Percentiles rank a stretch among this genome's conserved stretches.
phyloP scores from a whole-genome alignment of 2,888 invertebrate genomes.

The Drosophila longiperda region DNA sequence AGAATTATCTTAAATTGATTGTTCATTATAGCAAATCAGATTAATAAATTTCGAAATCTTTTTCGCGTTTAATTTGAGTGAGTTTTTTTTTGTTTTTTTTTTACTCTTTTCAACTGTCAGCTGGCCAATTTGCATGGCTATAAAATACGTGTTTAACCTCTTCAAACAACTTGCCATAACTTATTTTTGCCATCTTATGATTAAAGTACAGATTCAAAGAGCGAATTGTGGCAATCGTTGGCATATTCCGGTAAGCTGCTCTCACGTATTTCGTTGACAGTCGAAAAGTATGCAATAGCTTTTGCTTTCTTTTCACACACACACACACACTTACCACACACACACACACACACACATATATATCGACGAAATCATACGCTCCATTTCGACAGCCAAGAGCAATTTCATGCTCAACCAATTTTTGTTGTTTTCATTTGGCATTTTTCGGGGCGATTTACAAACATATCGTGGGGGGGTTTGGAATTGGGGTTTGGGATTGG shows the following conservation, averaged over 20 bases:
- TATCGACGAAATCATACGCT: slow-evolving; percentile 17
- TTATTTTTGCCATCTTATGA: not conserved
- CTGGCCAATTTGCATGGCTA: not conserved
- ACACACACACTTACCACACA: not conserved
- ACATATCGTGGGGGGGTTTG: slow-evolving; percentile 7
- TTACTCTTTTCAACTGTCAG: not conserved
- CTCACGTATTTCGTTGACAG: slow-evolving; percentile 45
- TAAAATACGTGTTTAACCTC: not conserved
- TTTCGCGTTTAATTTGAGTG: slow-evolving; percentile 61
- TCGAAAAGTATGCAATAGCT: slow-evolving; percentile 65
- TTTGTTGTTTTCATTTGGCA: slow-evolving; percentile 75
- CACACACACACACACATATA: slow-evolving; percentile 5
- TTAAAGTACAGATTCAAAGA: slow-evolving; percentile 4
- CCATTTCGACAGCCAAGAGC: slow-evolving; percentile 47
- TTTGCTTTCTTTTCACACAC: slow-evolving; percentile 25
- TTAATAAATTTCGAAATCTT: slow-evolving; percentile 77
- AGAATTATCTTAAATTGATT: slow-evolving; percentile 53
- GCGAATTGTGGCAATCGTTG: slow-evolving; percentile 52
- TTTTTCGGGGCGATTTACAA: slow-evolving; percentile 54
- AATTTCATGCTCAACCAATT: slow-evolving; percentile 80
- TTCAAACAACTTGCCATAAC: not conserved
- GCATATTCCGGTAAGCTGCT: slow-evolving; percentile 55
- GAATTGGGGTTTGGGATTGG: not conserved
- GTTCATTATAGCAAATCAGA: slow-evolving; percentile 61
- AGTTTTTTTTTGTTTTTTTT: not conserved